Evolutionary conservation across 1,140 invertebrate species (phyloP), one percentile per base, ranked within the genome.

Genomic region (Diploscapter pachys): DNA sequence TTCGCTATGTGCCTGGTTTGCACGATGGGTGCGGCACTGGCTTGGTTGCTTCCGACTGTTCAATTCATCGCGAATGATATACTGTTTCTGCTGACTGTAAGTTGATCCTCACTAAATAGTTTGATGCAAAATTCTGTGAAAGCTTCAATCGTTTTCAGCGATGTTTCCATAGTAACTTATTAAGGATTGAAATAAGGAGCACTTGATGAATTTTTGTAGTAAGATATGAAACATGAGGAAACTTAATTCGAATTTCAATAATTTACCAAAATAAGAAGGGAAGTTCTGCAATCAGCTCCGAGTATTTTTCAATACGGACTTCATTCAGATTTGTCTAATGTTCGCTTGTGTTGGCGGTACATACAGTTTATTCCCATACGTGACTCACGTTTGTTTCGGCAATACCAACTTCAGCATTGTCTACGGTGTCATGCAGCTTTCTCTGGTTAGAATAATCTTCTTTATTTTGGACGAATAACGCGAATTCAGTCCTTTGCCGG

Each of bases 281-380:
- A 61, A 61, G 50, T 66, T 65, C 63, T 8, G 59, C 8, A 48
- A n/a, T 1, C 31, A 9, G 2, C 13, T 13, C 8, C 0, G 5
- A 64, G 31, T 64, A 6, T 64, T 64, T 50, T 5, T 31, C 31
- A 48, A 48, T 50, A 48, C 13, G 8, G n/a, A 8, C 76, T 77
- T 13, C 8, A 64, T 78, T 13, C 61, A 78, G 77, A 70, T 78
- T 0, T 78, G 77, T 63, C 50, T 57, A 11, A 75, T 79, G 53
- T 79, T 79, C 54, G 66, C 61, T 49, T 79, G 77, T 54, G 71
- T 79, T 49, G 78, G 78, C 13, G 78, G 76, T 52, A 79, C 78
- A 11, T 79, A 76, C 66, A 78, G 76, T 3, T 67, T 79, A 54
- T 71, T 79, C 56, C 78, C 78, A 0, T 78, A 65, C 62, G 71